A percentile compares a stretch with the other conserved stretches of the same genome.
These are phyloP conservation scores for Maniola jurtina DNA, from an alignment of 1,140 invertebrate species.

Conservation along the genomic window DNA sequence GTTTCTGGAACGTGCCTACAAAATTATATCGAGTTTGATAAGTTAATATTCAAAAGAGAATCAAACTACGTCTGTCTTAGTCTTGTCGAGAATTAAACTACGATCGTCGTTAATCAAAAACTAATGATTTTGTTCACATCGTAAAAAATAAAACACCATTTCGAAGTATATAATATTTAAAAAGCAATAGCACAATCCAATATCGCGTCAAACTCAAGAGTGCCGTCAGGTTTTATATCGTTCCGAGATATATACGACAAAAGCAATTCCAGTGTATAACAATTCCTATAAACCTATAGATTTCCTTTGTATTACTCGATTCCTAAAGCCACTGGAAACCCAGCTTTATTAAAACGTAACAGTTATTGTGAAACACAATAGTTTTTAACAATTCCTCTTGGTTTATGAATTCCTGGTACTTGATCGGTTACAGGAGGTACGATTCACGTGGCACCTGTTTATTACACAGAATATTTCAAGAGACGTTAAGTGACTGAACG, in stretches of 20 bases:
- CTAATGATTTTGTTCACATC: too few species aligned
- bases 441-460: too few species aligned
- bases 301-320: constrained; percentile 13
- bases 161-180: constrained; percentile 8
- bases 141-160: background rate
- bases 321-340: constrained; percentile 11
- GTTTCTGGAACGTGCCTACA: too few species aligned
- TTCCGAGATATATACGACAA: constrained; percentile 12
- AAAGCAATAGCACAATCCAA: constrained; percentile 15
- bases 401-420: constrained; percentile 5
- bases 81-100: too few species aligned
- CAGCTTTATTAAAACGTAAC: constrained; percentile 14
- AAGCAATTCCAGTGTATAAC: constrained; percentile 17
- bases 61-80: too few species aligned
- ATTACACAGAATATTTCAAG: too few species aligned
- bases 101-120: too few species aligned
- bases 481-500: too few species aligned
- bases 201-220: constrained; percentile 11
- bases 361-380: constrained; percentile 5
- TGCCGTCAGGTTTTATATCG: constrained; percentile 15
- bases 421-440: background rate
- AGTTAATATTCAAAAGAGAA: too few species aligned
- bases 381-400: background rate
- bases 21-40: too few species aligned
- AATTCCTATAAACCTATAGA: constrained; percentile 16